Conservation (phyloP, 1,140 invertebrate species). For the Leptoteleia sp. region DNA sequence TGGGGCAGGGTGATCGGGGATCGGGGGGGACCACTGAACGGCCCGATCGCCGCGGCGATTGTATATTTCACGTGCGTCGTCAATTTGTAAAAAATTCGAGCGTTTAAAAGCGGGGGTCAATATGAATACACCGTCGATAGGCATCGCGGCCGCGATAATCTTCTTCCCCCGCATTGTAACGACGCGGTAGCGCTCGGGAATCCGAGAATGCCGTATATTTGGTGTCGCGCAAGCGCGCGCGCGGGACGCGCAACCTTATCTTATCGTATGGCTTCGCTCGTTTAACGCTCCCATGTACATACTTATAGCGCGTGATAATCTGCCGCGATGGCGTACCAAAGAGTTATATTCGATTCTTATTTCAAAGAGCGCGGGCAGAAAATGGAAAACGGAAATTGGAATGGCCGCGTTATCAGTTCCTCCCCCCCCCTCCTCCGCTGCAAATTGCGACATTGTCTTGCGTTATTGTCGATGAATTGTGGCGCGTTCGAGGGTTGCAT, state of each 20-base stretch:
- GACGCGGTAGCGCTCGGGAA: slow-evolving; percentile 30
- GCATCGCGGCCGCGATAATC: slow-evolving; percentile 35
- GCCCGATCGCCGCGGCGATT: slow-evolving; percentile 22
- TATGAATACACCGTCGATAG: slow-evolving; percentile 53
- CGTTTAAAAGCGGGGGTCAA: slow-evolving; percentile 41
- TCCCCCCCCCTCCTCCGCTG: too few species aligned
- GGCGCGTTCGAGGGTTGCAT: too few species aligned
- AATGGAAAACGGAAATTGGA: slow-evolving; percentile 1
- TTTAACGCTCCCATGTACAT: slow-evolving; percentile 49
- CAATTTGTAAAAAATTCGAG: slow-evolving; percentile 49
- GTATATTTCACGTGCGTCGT: slow-evolving; percentile 35
- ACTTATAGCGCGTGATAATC: slow-evolving; percentile 49
- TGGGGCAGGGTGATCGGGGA: slow-evolving; percentile 22
- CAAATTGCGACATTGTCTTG: background rate
- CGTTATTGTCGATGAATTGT: slow-evolving; percentile 6
- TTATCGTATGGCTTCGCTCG: slow-evolving; percentile 57
- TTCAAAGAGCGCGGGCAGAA: slow-evolving; percentile 9
- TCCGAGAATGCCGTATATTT: slow-evolving; percentile 43
- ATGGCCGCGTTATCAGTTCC: slow-evolving; percentile 2
- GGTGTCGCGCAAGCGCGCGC: slow-evolving; percentile 53
- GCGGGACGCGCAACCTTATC: slow-evolving; percentile 53
- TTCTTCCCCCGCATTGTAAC: slow-evolving; percentile 52
- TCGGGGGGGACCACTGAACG: slow-evolving; percentile 3
- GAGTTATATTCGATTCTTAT: slow-evolving; percentile 41
- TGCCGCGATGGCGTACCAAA: slow-evolving; percentile 44